Evolutionary conservation across 2,797 vertebrate species (phyloP), one percentile per base, ranked within the genome.

Genomic region (Liparis tanakae): DNA sequence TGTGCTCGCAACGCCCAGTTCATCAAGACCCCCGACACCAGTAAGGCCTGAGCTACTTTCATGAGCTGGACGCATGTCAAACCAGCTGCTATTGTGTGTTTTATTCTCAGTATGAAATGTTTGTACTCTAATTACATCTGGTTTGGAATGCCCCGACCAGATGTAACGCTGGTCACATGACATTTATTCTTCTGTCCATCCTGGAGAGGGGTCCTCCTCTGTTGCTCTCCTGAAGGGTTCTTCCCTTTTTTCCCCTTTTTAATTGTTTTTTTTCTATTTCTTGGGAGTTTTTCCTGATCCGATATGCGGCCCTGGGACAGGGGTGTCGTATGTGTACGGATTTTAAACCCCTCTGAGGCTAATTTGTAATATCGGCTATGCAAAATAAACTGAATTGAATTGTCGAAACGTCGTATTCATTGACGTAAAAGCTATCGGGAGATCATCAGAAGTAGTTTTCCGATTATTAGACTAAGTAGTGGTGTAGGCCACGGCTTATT

Each of bases 121-220:
- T 13, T 15, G 44, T 30, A 36, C 66, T 86, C 64, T 76, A 72
- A 83, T 81, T 86, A 78, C 68, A 82, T 72, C 64, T 57, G 53
- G 22, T 72, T 51, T 66, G 53, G 44, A 69, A 67, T 54, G 5
- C 25, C 25, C 25, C 2, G 25, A 30, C 25, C 25, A 30, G 25
- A 30, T 30, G 25, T 30, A 30, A 30, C 1, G 25, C 25, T 30
- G 25, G 2, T 30, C 25, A 30, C 25, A 30, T 30, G 25, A 30
- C 25, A 1, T 30, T 4, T 30, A 30, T 30, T 30, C 25, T 2
- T 4, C 25, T 30, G 25, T 30, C 25, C 25, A 30, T 30, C 25
- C 25, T 30, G 25, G 25, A 30, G 25, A 30, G 25, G 25, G 25
- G 4, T 30, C 25, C 25, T 30, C 25, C 25, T 30, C 25, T 1